phyloP scores from a whole-genome alignment of 1,140 invertebrate genomes.

The Apis laboriosa region DNA sequence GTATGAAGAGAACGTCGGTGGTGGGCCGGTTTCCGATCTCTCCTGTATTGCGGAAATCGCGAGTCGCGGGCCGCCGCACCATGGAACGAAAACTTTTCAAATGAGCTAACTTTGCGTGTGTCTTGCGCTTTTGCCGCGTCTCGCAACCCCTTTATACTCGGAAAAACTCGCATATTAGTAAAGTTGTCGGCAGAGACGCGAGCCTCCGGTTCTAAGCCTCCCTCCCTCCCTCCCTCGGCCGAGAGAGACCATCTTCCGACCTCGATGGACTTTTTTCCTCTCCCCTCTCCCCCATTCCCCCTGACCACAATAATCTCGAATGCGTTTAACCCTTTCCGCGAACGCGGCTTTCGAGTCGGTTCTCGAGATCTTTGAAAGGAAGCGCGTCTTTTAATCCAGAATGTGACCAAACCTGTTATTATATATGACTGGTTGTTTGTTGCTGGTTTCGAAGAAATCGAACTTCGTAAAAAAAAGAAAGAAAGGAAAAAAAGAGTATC shows the following conservation, averaged over 20 bases:
- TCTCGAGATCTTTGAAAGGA: too few relatives aligned
- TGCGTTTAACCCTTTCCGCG: not conserved
- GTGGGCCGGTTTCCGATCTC: not conserved
- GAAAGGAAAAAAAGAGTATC: too few relatives aligned
- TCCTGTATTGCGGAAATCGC: slow-evolving; percentile 64
- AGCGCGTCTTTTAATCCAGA: too few relatives aligned
- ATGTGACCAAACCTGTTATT: too few relatives aligned
- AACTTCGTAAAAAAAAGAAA: too few relatives aligned
- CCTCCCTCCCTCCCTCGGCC: not conserved
- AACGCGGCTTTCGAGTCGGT: too few relatives aligned
- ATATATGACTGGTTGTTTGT: too few relatives aligned
- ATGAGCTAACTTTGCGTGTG: slow-evolving; percentile 76
- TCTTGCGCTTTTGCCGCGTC: slow-evolving; percentile 68
- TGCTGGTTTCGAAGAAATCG: too few relatives aligned
- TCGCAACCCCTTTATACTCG: slow-evolving; percentile 51
- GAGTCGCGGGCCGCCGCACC: slow-evolving; percentile 12
- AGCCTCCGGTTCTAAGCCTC: slow-evolving; percentile 3
- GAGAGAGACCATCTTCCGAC: slow-evolving; percentile 28
- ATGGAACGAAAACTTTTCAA: slow-evolving; percentile 70
- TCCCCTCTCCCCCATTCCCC: too few relatives aligned
- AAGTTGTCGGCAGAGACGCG: slow-evolving; percentile 67
- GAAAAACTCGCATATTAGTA: slow-evolving; percentile 72
- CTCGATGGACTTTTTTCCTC: slow-evolving; percentile 2
- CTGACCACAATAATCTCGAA: too few relatives aligned
- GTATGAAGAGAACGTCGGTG: slow-evolving; percentile 12